Evolutionary conservation across 2,113 vertebrate genomes (phyloP).

Genomic region (Hepsetus odoe): DNA sequence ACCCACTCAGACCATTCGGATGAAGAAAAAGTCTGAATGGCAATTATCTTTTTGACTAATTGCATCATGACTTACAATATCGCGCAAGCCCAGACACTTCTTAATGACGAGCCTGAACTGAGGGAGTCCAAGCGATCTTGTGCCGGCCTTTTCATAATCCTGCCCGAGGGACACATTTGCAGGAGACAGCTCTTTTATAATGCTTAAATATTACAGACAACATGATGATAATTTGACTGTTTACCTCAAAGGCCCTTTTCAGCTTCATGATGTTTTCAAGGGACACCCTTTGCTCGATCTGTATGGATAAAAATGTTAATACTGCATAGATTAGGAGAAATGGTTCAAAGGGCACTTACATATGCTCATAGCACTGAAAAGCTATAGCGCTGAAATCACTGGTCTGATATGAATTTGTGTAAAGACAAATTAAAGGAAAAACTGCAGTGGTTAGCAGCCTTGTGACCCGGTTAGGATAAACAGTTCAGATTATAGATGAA

Average conservation of each 20-base stretch:
- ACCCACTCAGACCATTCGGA: not conserved
- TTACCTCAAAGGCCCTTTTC: conserved; percentile 76
- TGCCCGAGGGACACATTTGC: conserved; percentile 48
- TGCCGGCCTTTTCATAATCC: conserved; percentile 69
- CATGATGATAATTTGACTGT: conserved; percentile 3
- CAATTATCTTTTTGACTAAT: not conserved
- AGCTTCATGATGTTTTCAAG: conserved; percentile 72
- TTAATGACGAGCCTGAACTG: conserved; percentile 72
- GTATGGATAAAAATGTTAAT: conserved; percentile 36
- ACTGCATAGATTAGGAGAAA: not conserved
- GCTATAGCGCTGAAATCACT: no score
- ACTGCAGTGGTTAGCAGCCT: no score
- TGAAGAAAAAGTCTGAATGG: not conserved
- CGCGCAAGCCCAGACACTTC: conserved; percentile 67
- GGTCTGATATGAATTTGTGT: no score
- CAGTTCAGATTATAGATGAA: no score
- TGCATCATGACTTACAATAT: conserved; percentile 60
- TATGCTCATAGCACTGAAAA: not conserved
- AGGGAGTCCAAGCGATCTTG: conserved; percentile 62
- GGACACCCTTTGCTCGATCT: conserved; percentile 73
- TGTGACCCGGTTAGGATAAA: no score
- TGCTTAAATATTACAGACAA: not conserved
- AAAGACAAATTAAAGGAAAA: no score
- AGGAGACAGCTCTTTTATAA: conserved; percentile 14
- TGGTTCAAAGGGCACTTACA: not conserved